These are phyloP conservation scores for Apodemia zela DNA, from an alignment of 2,888 invertebrate genomes.

Conservation along the genomic window DNA sequence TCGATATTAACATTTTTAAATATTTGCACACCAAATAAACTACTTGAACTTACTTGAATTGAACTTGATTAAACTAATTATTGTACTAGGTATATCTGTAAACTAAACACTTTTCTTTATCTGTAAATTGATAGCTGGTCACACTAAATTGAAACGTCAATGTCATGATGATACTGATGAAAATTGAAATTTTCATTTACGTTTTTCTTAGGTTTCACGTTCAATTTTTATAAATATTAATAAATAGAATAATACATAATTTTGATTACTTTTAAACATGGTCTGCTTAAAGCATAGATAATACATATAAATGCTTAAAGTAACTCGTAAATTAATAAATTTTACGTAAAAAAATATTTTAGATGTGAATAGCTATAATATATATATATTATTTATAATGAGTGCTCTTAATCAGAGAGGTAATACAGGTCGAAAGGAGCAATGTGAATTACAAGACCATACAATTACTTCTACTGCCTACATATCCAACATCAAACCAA, in stretches of 20 bases:
- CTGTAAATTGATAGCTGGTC: neutral
- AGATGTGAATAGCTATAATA: neutral
- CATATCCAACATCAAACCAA: constrained; percentile 45
- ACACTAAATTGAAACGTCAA: neutral
- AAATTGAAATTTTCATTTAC: neutral
- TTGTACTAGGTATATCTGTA: too few species aligned
- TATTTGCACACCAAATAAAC: too few species aligned
- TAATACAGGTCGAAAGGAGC: constrained; percentile 29
- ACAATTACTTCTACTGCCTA: constrained; percentile 55
- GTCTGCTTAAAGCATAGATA: too few species aligned
- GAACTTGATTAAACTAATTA: too few species aligned
- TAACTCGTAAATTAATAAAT: neutral
- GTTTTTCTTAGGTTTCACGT: neutral
- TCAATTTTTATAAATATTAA: neutral
- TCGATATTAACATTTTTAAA: too few species aligned
- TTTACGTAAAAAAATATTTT: neutral
- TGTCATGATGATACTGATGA: neutral
- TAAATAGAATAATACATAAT: neutral
- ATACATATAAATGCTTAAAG: too few species aligned
- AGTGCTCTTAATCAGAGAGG: constrained; percentile 42
- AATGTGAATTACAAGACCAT: constrained; percentile 70
- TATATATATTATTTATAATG: constrained; percentile 34
- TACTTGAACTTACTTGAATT: too few species aligned
- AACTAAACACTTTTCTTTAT: too few species aligned
- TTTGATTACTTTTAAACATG: neutral